Conservation (phyloP, 2,797 vertebrate species). For the Coregonus ussuriensis region DNA sequence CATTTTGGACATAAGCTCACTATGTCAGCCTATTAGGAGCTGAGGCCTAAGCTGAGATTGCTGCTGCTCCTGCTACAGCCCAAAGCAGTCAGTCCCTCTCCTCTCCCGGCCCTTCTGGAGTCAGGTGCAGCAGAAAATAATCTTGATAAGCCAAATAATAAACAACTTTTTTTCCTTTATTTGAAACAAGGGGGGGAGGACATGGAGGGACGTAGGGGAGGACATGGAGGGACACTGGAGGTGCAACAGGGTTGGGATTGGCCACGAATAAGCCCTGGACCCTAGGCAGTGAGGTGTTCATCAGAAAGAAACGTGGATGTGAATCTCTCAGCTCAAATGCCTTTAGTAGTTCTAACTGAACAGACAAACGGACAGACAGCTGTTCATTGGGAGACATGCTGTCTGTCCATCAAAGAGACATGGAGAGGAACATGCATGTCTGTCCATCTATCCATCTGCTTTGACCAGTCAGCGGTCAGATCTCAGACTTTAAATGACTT, state of each 20-base stretch:
- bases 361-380: neutral
- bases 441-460: conserved; percentile 14
- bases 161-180: conserved; percentile 18
- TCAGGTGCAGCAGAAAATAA: conserved; percentile 37
- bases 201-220: too few species aligned
- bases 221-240: neutral
- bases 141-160: conserved; percentile 42
- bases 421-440: conserved; percentile 11
- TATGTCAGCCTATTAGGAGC: conserved; percentile 52
- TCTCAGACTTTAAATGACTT: conserved; percentile 8
- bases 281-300: neutral
- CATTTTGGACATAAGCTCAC: conserved; percentile 31
- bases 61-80: conserved; percentile 11
- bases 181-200: neutral
- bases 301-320: neutral
- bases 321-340: neutral
- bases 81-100: conserved; percentile 3
- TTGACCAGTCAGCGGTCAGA: neutral
- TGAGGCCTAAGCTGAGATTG: conserved; percentile 29
- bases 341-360: too few species aligned
- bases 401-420: conserved; percentile 6
- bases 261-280: conserved; percentile 19
- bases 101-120: neutral
- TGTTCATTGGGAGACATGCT: conserved; percentile 11
- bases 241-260: conserved; percentile 9